A percentile compares a stretch with the other conserved stretches of the same genome.
Evolutionary conservation across 2,113 vertebrate genomes (phyloP).

Genomic region (Bufo bufo): DNA sequence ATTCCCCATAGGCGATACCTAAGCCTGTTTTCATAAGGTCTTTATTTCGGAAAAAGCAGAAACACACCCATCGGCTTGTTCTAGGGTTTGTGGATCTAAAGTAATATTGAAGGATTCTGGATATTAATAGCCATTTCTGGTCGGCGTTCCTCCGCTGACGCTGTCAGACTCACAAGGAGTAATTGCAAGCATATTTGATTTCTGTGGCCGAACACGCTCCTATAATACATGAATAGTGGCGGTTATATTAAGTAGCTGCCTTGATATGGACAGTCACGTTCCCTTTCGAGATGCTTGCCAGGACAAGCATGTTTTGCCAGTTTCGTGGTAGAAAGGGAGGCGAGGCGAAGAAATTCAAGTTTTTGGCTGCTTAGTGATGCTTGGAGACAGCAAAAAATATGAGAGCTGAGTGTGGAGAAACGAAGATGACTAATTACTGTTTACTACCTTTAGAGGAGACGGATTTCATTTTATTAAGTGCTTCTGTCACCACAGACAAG

Average conservation of each 20-base stretch:
- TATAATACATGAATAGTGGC: conserved; percentile 49
- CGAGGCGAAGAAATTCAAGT: conserved; percentile 2
- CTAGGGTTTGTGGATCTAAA: conserved; percentile 11
- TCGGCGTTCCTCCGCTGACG: neutral
- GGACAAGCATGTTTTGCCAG: conserved; percentile 28
- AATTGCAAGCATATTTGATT: conserved; percentile 51
- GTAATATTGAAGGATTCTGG: conserved; percentile 36
- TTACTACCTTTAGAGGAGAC: neutral
- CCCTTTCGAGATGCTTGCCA: neutral
- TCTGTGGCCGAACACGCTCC: conserved; percentile 13
- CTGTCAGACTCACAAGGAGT: conserved; percentile 10
- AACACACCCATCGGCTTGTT: neutral
- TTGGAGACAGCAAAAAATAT: neutral
- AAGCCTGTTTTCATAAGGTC: conserved; percentile 26
- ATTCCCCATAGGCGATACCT: neutral
- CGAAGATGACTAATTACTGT: neutral
- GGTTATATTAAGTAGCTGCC: conserved; percentile 47
- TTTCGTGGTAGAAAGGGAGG: conserved; percentile 16
- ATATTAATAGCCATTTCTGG: conserved; percentile 38
- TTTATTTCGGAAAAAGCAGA: conserved; percentile 38
- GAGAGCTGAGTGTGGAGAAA: neutral
- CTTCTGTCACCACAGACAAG: neutral
- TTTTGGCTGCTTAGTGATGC: neutral
- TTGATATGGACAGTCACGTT: conserved; percentile 48
- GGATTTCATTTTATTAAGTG: neutral